Evolutionary conservation across 2,797 vertebrate genomes (phyloP).

Genomic region (Basileuterus tristriatus): DNA sequence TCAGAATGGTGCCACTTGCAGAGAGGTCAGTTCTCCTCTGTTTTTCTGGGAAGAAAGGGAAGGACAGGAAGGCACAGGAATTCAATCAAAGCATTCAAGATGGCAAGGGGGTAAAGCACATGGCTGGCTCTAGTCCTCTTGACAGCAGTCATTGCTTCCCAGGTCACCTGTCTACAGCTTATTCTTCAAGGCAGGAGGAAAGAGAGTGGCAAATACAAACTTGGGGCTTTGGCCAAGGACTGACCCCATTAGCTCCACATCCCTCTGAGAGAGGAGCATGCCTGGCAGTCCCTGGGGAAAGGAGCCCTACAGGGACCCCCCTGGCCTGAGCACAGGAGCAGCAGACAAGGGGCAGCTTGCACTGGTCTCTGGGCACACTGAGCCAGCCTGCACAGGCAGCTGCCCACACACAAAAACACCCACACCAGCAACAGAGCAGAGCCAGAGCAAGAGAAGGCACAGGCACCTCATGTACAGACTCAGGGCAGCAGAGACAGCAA

Average conservation of each 20-base stretch:
- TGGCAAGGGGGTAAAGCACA: neutral
- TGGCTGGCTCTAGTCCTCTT: neutral
- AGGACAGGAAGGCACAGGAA: neutral
- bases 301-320: neutral
- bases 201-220: neutral
- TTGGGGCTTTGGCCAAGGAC: neutral
- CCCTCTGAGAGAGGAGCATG: too few species aligned
- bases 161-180: neutral
- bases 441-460: neutral
- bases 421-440: rapidly evolving
- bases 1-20: neutral
- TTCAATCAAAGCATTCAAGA: neutral
- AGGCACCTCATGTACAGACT: neutral
- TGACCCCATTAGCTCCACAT: too few species aligned
- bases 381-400: neutral
- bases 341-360: neutral
- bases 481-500: neutral
- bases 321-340: neutral
- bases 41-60: neutral
- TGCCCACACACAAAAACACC: neutral
- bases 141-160: neutral
- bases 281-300: neutral
- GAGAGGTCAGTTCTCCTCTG: neutral
- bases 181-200: neutral
- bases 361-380: neutral